Percentiles rank a stretch among this genome's conserved stretches.
Conservation (phyloP, 2,113 vertebrate genomes). For the Scortum barcoo region DNA sequence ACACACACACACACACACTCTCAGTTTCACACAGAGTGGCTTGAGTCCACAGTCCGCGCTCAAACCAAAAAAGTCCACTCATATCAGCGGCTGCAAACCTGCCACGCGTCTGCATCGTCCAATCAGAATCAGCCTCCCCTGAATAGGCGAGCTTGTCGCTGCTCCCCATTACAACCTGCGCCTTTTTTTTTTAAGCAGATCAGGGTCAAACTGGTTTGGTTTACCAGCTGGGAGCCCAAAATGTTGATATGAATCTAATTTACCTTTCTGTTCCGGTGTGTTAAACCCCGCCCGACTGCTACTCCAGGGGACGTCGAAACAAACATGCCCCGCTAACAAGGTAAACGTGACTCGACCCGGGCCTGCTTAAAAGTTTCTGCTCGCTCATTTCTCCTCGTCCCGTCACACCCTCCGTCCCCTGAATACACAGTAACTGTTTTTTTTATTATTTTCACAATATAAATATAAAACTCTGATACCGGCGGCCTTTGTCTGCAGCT, state of each 20-base stretch:
- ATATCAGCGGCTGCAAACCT: neutral
- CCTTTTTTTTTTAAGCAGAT: neutral
- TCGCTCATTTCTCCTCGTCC: neutral
- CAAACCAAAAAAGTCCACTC: constrained; percentile 41
- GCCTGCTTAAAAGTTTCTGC: constrained; percentile 3
- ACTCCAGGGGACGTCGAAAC: constrained; percentile 12
- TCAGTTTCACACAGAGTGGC: constrained; percentile 9
- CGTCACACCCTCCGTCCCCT: constrained; percentile 28
- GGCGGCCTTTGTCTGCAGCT: constrained; percentile 59
- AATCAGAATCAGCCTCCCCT: constrained; percentile 31
- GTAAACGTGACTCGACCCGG: neutral
- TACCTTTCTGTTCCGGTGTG: neutral
- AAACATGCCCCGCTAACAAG: constrained; percentile 25
- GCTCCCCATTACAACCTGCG: neutral
- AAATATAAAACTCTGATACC: constrained; percentile 71
- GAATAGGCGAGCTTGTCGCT: neutral
- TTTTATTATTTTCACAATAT: constrained; percentile 30
- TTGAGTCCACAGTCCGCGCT: constrained; percentile 28
- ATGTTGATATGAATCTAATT: neutral
- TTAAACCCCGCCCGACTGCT: constrained; percentile 24
- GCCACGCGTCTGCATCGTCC: neutral
- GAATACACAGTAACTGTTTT: constrained; percentile 46
- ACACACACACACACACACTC: neutral
- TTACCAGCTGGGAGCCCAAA: neutral
- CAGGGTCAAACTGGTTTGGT: constrained; percentile 15